Conservation (phyloP, 2,113 vertebrate genomes). For the Calyptomena viridis region DNA sequence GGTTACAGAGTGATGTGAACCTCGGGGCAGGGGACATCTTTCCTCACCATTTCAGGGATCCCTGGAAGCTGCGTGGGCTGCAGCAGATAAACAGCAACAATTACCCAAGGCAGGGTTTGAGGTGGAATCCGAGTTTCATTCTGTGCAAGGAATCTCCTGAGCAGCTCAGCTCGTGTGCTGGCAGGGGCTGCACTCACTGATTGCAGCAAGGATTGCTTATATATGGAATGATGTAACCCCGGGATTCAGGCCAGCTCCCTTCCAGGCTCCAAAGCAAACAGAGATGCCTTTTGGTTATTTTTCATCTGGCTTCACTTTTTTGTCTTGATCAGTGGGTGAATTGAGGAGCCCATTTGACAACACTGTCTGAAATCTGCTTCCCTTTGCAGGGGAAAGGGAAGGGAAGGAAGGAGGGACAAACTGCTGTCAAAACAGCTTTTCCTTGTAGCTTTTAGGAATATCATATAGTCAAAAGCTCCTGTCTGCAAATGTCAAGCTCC, state of each 20-base stretch:
- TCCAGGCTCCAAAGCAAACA: conserved; percentile 9
- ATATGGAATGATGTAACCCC: conserved; percentile 7
- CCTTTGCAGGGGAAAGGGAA: not conserved
- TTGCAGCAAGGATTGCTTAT: not conserved
- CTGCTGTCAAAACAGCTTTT: not conserved
- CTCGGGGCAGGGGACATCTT: not conserved
- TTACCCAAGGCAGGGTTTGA: not conserved
- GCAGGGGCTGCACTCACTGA: not conserved
- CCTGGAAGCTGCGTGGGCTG: not conserved
- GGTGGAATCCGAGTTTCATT: not conserved
- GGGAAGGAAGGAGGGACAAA: not conserved
- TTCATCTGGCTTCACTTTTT: not conserved
- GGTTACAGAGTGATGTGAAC: not conserved
- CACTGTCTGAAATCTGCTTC: not conserved
- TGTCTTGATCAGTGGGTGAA: not conserved
- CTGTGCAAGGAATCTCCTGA: not conserved
- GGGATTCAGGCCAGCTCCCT: not conserved
- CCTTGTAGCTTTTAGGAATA: not conserved
- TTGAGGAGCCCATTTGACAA: not conserved
- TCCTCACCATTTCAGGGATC: not conserved
- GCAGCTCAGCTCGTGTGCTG: not conserved
- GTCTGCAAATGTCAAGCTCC: not conserved
- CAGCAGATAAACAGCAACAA: not conserved
- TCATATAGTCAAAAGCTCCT: not conserved
- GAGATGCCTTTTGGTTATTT: conserved; percentile 2